Evolutionary conservation across 2,797 vertebrate genomes (phyloP).

Genomic region (Darevskia nairensis): DNA sequence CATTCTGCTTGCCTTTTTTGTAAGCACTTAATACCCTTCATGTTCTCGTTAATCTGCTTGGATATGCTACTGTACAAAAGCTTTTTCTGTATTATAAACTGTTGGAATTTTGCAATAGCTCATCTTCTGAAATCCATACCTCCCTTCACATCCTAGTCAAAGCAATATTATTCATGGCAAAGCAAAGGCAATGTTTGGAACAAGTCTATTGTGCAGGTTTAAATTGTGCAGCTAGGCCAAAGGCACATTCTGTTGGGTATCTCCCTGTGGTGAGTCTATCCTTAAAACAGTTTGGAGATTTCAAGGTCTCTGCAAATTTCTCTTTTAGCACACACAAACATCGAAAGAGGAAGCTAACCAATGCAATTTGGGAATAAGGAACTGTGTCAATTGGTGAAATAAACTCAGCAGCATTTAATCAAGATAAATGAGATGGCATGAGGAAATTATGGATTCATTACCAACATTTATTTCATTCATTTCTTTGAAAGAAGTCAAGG

Average conservation of each 20-base stretch:
- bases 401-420: conserved; percentile 18
- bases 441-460: conserved; percentile 7
- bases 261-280: background rate
- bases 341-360: conserved; percentile 14
- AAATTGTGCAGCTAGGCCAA: background rate
- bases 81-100: background rate
- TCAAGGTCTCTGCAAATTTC: background rate
- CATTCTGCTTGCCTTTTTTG: background rate
- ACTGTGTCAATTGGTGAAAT: background rate
- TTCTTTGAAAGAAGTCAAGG: background rate
- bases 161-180: background rate
- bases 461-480: background rate
- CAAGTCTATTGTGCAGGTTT: background rate
- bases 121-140: background rate
- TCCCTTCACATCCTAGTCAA: background rate
- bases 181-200: background rate
- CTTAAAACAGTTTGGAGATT: conserved; percentile 12
- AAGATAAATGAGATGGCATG: background rate
- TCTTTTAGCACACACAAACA: conserved; percentile 42
- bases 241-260: background rate
- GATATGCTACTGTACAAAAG: background rate
- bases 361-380: background rate
- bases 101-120: background rate
- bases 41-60: background rate
- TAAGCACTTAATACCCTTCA: background rate